phyloP scores from a whole-genome alignment of 2,888 invertebrate species.

The Gandaritis pyraliata region DNA sequence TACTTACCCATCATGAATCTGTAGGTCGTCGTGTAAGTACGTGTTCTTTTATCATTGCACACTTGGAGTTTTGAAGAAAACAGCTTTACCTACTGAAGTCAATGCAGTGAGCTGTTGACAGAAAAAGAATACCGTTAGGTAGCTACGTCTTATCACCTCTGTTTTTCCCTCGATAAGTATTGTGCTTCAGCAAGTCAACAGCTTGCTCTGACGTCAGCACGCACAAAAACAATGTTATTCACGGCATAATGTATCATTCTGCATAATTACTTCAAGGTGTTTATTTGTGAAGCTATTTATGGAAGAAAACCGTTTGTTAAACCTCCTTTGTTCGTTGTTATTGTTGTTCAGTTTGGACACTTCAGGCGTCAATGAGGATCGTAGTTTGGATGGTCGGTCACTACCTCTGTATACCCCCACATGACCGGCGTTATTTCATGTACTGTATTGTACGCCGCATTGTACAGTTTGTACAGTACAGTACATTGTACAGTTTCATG shows the following conservation, averaged over 20 bases:
- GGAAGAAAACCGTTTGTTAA: neutral
- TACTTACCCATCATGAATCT: neutral
- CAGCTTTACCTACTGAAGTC: too few relatives aligned
- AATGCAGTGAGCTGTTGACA: too few relatives aligned
- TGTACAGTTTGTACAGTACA: too few relatives aligned
- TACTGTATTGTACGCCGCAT: too few relatives aligned
- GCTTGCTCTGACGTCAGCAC: slow-evolving; percentile 23
- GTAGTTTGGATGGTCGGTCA: too few relatives aligned
- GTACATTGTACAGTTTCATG: too few relatives aligned
- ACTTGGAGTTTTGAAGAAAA: too few relatives aligned
- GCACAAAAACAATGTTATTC: slow-evolving; percentile 23
- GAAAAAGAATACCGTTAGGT: too few relatives aligned
- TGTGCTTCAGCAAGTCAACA: slow-evolving; percentile 12
- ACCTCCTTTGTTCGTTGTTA: slow-evolving; percentile 14
- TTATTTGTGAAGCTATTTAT: slow-evolving; percentile 17
- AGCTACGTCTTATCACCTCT: too few relatives aligned
- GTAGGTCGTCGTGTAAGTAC: neutral
- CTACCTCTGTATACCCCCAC: too few relatives aligned
- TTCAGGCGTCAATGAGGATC: neutral
- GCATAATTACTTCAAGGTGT: slow-evolving; percentile 20
- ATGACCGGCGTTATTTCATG: too few relatives aligned
- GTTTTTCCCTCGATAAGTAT: neutral
- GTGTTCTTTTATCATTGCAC: neutral
- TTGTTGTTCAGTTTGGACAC: slow-evolving; percentile 3
- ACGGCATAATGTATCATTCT: slow-evolving; percentile 9